A percentile compares a stretch with the other conserved stretches of the same genome.
Conservation (phyloP, 1,140 invertebrate genomes). For the Penaeus japonicus region DNA sequence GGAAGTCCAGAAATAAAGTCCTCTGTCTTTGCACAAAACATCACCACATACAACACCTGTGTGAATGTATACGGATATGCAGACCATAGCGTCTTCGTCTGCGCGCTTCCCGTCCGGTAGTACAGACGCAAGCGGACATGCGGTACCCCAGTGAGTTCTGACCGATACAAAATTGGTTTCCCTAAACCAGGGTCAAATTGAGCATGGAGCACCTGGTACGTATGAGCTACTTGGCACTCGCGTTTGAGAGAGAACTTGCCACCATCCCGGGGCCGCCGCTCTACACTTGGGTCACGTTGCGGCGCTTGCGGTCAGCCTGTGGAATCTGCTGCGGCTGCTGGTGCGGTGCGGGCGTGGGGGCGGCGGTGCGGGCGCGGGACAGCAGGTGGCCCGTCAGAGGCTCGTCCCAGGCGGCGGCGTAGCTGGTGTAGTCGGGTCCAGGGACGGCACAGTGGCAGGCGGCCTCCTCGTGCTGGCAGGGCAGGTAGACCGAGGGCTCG, state of each 20-base stretch:
- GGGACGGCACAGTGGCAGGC: slow-evolving; percentile 49
- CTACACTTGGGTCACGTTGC: slow-evolving; percentile 58
- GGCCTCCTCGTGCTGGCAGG: slow-evolving; percentile 46
- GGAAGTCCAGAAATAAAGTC: too few relatives aligned
- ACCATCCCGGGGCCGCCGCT: background rate
- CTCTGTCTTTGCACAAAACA: too few relatives aligned
- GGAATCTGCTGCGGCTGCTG: slow-evolving; percentile 38
- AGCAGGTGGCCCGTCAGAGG: slow-evolving; percentile 58
- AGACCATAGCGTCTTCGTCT: too few relatives aligned
- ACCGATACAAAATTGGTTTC: background rate
- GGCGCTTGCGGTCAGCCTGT: slow-evolving; percentile 56
- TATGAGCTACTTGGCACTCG: slow-evolving; percentile 20
- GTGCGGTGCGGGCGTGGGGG: slow-evolving; percentile 29
- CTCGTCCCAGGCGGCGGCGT: slow-evolving; percentile 56
- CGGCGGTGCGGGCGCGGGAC: slow-evolving; percentile 44
- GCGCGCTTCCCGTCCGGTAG: too few relatives aligned
- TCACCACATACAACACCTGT: too few relatives aligned
- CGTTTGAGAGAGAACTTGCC: background rate
- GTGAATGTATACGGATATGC: too few relatives aligned
- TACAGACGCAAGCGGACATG: background rate
- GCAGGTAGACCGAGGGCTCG: slow-evolving; percentile 43
- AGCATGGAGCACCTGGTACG: slow-evolving; percentile 44
- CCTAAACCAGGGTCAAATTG: slow-evolving; percentile 19
- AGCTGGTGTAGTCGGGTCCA: slow-evolving; percentile 55
- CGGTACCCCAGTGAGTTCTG: background rate